Evolutionary conservation across 1,140 invertebrate species (phyloP), one percentile per base, ranked within the genome.

Genomic region (Brachionus asplanchnoidis): DNA sequence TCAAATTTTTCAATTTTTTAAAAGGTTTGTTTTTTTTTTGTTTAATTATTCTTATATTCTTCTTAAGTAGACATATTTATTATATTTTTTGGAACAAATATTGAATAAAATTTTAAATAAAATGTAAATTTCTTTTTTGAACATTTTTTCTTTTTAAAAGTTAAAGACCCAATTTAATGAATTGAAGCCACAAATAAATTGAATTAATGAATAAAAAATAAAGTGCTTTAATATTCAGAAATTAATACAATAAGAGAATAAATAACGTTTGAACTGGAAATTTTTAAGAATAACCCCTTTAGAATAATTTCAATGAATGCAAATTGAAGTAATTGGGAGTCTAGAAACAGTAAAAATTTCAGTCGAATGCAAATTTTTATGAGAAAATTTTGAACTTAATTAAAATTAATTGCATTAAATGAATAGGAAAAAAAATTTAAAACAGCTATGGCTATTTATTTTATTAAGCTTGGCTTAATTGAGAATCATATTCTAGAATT

Each of bases 391-490:
- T 14, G 12, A 53, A 4, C 5, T 5, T 17, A 53, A 17, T 53
- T 53, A 53, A 53, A n/a, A 36, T 7, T 6, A 36, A 36, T 46
- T 46, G 44, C 3, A 11, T 46, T 12, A 14, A 14, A 2, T 46
- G 12, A 46, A 46, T 46, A 46, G 32, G 0, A 46, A 12, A 70
- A 46, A 46, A 46, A 68, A 14, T 7, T 36, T 17, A 68, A 40
- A 68, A 32, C 5, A 32, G 12, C n/a, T 32, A 68, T 32, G 32
- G 66, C n/a, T 32, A 68, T 68, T 68, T 11, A 40, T 8, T 68
- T 68, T 32, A 32, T 68, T 68, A 68, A 68, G 66, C 66, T 68
- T 32, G 66, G 66, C 66, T 68, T 68, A 32, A 40, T 68, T 32
- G 11, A 32, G n/a, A 60, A 60, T 60, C 8, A 26, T n/a, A 60